Evolutionary conservation across 2,797 vertebrate genomes (phyloP).

Genomic region (Ctenosaura bakeri): DNA sequence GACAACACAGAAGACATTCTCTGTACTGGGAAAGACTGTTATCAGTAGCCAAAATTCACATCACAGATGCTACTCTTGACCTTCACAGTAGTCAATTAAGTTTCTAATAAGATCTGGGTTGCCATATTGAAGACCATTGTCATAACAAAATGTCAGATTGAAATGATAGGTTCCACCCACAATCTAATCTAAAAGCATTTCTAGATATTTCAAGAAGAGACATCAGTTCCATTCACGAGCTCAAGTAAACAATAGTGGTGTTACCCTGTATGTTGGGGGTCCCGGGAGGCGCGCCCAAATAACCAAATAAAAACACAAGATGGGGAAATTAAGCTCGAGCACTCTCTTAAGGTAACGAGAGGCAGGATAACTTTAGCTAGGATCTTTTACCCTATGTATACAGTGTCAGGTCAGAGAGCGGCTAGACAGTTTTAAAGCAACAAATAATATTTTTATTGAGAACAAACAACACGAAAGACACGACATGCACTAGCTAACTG

Average conservation of each 20-base stretch:
- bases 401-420: too few relatives aligned
- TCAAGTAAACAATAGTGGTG: not conserved
- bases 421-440: too few relatives aligned
- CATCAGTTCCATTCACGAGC: not conserved
- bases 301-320: too few relatives aligned
- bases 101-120: not conserved
- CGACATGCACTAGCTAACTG: too few relatives aligned
- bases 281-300: too few relatives aligned
- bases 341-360: too few relatives aligned
- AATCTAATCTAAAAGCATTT: not conserved
- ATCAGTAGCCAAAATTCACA: not conserved
- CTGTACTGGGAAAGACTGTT: not conserved
- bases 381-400: too few relatives aligned
- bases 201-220: not conserved
- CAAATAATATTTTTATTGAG: too few relatives aligned
- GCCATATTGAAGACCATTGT: not conserved
- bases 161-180: not conserved
- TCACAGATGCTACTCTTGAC: not conserved
- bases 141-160: not conserved
- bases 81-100: not conserved
- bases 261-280: too few relatives aligned
- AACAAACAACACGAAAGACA: too few relatives aligned
- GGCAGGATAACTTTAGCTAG: too few relatives aligned
- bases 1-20: not conserved
- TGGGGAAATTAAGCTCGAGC: too few relatives aligned